phyloP scores from a whole-genome alignment of 2,113 vertebrate species.

The Perognathus longimembris region DNA sequence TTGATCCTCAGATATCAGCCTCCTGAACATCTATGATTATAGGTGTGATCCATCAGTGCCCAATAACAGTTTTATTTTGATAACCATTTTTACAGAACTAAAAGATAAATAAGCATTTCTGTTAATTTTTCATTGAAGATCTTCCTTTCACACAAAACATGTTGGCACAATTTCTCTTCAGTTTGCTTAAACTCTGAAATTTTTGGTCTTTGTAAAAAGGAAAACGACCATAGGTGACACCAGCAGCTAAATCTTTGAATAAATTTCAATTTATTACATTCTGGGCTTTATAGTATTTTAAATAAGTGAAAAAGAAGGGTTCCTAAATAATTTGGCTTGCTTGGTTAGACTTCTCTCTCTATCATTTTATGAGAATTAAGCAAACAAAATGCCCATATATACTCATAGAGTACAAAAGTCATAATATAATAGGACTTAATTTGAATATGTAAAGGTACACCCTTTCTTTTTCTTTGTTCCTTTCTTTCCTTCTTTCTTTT shows the following conservation, averaged over 20 bases:
- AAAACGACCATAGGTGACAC: slow-evolving; percentile 17
- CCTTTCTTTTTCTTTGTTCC: no score
- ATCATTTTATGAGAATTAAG: slow-evolving; percentile 49
- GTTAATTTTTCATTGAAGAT: background rate
- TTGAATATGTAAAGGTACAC: slow-evolving; percentile 36
- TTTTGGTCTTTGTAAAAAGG: slow-evolving; percentile 47
- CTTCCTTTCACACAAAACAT: slow-evolving; percentile 55
- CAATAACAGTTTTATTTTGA: no score
- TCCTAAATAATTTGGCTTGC: background rate
- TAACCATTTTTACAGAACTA: slow-evolving; percentile 46
- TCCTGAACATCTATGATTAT: no score
- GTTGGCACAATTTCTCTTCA: slow-evolving; percentile 68
- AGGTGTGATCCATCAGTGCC: no score
- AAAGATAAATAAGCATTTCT: slow-evolving; percentile 32
- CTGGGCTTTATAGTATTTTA: background rate
- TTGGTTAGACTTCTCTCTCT: background rate
- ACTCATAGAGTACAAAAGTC: background rate
- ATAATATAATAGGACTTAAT: background rate
- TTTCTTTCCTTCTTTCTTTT: no score
- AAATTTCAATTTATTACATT: background rate
- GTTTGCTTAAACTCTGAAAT: slow-evolving; percentile 49
- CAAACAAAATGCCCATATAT: background rate
- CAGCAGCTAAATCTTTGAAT: slow-evolving; percentile 8
- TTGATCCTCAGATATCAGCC: no score
- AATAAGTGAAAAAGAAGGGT: slow-evolving; percentile 50